Evolutionary conservation across 2,888 invertebrate species (phyloP), one percentile per base, ranked within the genome.

Genomic region (Andrena praecox): DNA sequence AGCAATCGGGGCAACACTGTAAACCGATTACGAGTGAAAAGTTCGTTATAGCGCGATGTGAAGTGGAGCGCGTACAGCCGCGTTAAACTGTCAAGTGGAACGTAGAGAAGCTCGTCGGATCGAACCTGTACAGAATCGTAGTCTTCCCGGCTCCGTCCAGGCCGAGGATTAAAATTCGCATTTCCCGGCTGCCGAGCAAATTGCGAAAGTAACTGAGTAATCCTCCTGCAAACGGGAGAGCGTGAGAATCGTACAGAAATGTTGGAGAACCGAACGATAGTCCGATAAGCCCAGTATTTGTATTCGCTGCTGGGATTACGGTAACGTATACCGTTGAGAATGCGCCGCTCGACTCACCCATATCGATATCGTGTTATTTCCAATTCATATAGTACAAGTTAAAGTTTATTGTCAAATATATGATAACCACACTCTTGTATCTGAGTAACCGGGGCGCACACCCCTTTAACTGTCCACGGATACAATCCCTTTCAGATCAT

Each of bases 121-220:
- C 80, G 86, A 80, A 94, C 95, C 98, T 97, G 95, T 99, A 99
- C 85, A 99, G 95, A 94, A 99, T 99, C 83, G 99, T 99, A 0
- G 99, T 99, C 95, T 99, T 99, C 87, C 99, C 99, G 93, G 99
- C 99, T 82, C 99, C 99, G 94, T 99, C 99, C 89, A 99, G 95
- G 5, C 99, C 99, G 77, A 99, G 96, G 94, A 99, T 99, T 90
- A 99, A 95, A 94, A 99, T 99, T 92, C 99, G 96, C 97, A 99
- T 99, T 95, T 99, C 99, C 91, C 99, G 97, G 86, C 98, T 98
- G 62, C 99, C 99, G 93, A 99, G 96, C 90, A 99, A 96, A 91
- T 98, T 97, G 92, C 98, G 97, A 95, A 99, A 99, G 95, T 99
- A 99, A 95, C 99, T 99, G 94, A 99, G 96, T 93, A 99, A 95